phyloP scores from a whole-genome alignment of 2,888 invertebrate species.

The Leptarthrus brevirostris region DNA sequence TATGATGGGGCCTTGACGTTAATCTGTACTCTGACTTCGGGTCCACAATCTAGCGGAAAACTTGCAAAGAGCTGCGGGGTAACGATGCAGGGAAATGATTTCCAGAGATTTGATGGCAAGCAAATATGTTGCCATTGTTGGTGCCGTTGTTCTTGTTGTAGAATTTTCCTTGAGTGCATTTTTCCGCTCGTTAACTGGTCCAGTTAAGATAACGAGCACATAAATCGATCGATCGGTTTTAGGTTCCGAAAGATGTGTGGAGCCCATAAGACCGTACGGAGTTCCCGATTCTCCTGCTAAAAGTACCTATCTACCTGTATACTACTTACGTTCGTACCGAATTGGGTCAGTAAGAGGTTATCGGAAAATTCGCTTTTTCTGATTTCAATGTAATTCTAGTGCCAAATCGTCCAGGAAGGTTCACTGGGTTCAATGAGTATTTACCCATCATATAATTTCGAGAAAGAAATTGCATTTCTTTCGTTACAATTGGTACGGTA shows the following conservation, averaged over 20 bases:
- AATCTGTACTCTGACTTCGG: background rate
- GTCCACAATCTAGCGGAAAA: background rate
- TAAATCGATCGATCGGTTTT: conserved; percentile 55
- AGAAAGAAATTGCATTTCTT: background rate
- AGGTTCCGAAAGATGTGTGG: conserved; percentile 41
- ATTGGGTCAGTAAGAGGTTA: conserved; percentile 53
- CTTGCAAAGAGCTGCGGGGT: background rate
- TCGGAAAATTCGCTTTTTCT: conserved; percentile 26
- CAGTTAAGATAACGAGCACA: conserved; percentile 56
- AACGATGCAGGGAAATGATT: conserved; percentile 30
- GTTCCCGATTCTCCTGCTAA: background rate
- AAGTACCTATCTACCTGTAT: background rate
- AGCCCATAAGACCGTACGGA: background rate
- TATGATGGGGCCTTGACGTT: background rate
- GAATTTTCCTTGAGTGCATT: conserved; percentile 55
- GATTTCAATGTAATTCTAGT: background rate
- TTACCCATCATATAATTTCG: conserved; percentile 31
- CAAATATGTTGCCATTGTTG: conserved; percentile 51
- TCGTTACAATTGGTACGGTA: too few species aligned
- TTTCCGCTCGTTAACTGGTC: conserved; percentile 57
- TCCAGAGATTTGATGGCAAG: conserved; percentile 40
- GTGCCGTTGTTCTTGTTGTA: conserved; percentile 45
- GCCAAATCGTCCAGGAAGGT: background rate
- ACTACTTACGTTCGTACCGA: conserved; percentile 23
- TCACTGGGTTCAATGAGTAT: conserved; percentile 8